Conservation (phyloP, 1,140 invertebrate genomes). For the Trichonephila clavata region DNA sequence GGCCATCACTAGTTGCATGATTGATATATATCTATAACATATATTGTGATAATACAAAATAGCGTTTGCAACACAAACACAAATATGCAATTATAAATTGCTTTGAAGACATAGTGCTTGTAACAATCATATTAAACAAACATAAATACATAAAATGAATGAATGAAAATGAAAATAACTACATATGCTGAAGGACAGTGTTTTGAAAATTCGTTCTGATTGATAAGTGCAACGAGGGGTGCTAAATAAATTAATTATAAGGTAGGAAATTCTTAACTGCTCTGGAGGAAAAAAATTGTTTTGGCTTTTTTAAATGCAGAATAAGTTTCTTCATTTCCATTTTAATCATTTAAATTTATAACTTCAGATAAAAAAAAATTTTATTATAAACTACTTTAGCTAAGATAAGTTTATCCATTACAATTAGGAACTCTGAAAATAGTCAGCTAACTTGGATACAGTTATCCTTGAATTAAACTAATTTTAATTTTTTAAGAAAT, state of each 20-base stretch:
- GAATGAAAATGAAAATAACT: constrained; percentile 28
- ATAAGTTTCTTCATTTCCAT: no score
- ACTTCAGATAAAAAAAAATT: no score
- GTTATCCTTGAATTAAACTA: no score
- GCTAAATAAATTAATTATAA: background rate
- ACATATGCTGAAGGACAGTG: background rate
- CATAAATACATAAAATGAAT: constrained; percentile 5
- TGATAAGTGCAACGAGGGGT: background rate
- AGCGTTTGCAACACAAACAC: background rate
- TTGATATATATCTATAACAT: background rate
- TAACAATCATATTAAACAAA: background rate
- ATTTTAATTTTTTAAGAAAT: no score
- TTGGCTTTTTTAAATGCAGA: no score
- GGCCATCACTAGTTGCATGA: background rate
- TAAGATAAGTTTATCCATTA: no score
- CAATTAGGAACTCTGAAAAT: no score
- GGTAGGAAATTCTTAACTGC: background rate
- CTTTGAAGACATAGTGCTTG: background rate
- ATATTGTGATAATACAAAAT: background rate
- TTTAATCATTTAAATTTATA: no score
- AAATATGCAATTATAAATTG: background rate
- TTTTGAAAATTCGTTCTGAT: background rate
- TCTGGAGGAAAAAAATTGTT: background rate
- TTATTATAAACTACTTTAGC: no score
- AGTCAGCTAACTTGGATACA: no score